Evolutionary conservation across 2,888 invertebrate genomes (phyloP).

Genomic region (Trichopria drosophilae): DNA sequence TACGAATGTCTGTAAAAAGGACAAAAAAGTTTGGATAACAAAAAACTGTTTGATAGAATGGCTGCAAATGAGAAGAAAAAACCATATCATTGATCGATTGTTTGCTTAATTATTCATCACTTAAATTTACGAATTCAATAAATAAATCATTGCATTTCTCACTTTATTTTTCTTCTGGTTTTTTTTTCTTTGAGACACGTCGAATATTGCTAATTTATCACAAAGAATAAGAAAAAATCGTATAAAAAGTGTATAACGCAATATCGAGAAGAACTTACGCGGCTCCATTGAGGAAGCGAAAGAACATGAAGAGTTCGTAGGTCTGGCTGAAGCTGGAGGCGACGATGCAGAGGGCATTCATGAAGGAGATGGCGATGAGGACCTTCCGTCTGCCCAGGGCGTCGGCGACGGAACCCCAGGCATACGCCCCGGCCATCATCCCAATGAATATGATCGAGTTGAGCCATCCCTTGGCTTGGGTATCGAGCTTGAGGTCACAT

Average conservation of each 20-base stretch:
- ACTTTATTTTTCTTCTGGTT: too few relatives aligned
- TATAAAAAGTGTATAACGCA: neutral
- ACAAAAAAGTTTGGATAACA: too few relatives aligned
- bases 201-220: neutral
- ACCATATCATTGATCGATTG: too few relatives aligned
- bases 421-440: conserved; percentile 93
- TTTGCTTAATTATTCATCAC: too few relatives aligned
- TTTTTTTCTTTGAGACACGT: too few relatives aligned
- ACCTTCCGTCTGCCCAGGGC: conserved; percentile 84
- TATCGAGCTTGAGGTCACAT: conserved; percentile 86
- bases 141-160: too few relatives aligned
- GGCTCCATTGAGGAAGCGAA: conserved; percentile 89
- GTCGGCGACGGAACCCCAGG: conserved; percentile 91
- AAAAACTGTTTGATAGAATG: too few relatives aligned
- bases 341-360: conserved; percentile 88
- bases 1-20: too few relatives aligned
- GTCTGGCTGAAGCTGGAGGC: conserved; percentile 88
- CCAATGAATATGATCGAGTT: conserved; percentile 84
- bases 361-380: conserved; percentile 84
- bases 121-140: too few relatives aligned
- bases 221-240: neutral
- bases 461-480: conserved; percentile 81
- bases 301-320: conserved; percentile 85
- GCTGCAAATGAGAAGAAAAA: too few relatives aligned
- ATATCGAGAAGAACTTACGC: conserved; percentile 74